Evolutionary conservation across 2,797 vertebrate genomes (phyloP).

Genomic region (Oophaga sylvatica): DNA sequence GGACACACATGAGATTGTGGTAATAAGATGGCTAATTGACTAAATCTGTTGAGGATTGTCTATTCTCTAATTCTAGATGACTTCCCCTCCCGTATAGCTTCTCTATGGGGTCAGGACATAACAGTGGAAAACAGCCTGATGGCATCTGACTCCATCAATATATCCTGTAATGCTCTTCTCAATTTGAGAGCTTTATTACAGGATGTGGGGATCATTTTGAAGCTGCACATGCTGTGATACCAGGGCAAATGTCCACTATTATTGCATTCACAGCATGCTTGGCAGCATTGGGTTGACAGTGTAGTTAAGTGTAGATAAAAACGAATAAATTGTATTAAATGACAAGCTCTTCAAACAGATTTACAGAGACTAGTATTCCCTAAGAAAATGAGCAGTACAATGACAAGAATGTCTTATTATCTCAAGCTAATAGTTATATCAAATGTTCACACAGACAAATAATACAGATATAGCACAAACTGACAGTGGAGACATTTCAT

Average conservation of each 20-base stretch:
- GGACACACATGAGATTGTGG: background rate
- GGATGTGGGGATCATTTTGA: constrained; percentile 5
- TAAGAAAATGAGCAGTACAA: background rate
- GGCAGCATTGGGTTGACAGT: background rate
- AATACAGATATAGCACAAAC: background rate
- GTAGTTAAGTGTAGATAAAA: background rate
- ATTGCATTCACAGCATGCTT: background rate
- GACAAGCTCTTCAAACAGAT: background rate
- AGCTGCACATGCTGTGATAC: constrained; percentile 1
- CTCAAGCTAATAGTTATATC: background rate
- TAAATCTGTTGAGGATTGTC: background rate
- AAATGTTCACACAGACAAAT: background rate
- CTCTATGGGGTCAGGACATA: background rate
- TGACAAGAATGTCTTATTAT: background rate
- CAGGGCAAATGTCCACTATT: background rate
- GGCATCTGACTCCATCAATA: constrained; percentile 1
- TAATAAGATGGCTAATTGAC: background rate
- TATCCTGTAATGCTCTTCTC: constrained; percentile 12
- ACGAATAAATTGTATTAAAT: background rate
- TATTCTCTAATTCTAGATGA: background rate
- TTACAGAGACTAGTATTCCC: background rate
- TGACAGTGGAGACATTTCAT: background rate
- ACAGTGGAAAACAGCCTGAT: constrained; percentile 7
- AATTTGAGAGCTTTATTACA: constrained; percentile 5
- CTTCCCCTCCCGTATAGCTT: background rate